phyloP scores from a whole-genome alignment of 2,113 vertebrate genomes.

The Chroicocephalus ridibundus region DNA sequence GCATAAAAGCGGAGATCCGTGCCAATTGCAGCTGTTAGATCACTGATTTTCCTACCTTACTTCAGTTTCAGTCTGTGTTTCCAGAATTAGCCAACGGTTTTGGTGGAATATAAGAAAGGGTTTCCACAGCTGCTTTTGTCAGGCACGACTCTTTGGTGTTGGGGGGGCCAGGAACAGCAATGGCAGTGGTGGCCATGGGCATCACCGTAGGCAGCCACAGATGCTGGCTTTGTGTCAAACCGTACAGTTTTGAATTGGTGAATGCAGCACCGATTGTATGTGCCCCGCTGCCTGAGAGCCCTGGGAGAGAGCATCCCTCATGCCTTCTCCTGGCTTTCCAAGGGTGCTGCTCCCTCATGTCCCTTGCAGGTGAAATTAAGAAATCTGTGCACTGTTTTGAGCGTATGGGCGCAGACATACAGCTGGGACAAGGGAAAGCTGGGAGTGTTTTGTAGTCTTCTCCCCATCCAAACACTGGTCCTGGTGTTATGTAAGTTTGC shows the following conservation, averaged over 20 bases:
- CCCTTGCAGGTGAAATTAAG: background rate
- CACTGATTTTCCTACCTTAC: background rate
- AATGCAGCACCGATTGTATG: rapidly evolving
- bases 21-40: background rate
- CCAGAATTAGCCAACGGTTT: background rate
- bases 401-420: background rate
- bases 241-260: background rate
- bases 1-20: background rate
- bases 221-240: background rate
- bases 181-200: background rate
- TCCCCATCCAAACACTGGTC: background rate
- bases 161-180: background rate
- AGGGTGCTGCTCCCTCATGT: background rate
- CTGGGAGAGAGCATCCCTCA: rapidly evolving
- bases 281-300: background rate
- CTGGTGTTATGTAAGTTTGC: background rate
- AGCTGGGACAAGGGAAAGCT: background rate
- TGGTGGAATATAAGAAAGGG: background rate
- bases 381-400: background rate
- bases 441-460: background rate
- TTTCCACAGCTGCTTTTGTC: background rate
- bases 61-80: background rate
- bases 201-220: background rate
- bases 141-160: background rate
- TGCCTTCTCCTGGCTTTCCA: background rate